phyloP scores from a whole-genome alignment of 1,140 invertebrate species.

The Nixonia krombeini region DNA sequence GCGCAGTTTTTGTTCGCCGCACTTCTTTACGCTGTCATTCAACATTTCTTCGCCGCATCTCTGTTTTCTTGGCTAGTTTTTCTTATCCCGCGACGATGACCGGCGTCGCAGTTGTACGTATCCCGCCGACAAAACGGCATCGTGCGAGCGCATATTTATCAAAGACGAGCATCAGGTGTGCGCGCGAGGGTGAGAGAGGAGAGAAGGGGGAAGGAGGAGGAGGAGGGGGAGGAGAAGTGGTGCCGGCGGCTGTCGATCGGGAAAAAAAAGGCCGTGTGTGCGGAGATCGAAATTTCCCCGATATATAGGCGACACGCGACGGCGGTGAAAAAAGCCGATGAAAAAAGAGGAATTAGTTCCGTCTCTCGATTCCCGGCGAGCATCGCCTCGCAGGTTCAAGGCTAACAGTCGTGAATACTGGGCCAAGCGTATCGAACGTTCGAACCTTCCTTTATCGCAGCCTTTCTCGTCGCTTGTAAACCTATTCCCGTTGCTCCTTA shows the following conservation, averaged over 20 bases:
- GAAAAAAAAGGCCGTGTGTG: constrained; percentile 33
- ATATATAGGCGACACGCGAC: constrained; percentile 35
- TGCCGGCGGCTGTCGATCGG: constrained; percentile 47
- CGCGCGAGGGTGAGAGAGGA: constrained; percentile 29
- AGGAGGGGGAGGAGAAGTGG: constrained; percentile 34
- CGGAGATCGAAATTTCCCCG: constrained; percentile 41
- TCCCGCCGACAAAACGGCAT: constrained; percentile 34
- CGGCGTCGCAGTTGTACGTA: too few species aligned
- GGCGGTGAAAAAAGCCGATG: constrained; percentile 23
- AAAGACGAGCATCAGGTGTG: constrained; percentile 51
- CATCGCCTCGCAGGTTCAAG: constrained; percentile 64
- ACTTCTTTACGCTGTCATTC: too few species aligned
- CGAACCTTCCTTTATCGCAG: constrained; percentile 41
- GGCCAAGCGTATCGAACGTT: constrained; percentile 56
- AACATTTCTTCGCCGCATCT: too few species aligned
- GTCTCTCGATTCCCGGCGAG: constrained; percentile 40
- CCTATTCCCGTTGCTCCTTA: constrained; percentile 17
- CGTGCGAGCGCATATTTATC: constrained; percentile 42
- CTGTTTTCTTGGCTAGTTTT: too few species aligned
- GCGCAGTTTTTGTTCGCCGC: too few species aligned
- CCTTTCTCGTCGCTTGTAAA: constrained; percentile 32
- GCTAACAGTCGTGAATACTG: constrained; percentile 61
- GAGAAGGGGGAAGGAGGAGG: constrained; percentile 27
- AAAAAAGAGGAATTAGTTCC: constrained; percentile 38
- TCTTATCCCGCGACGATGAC: too few species aligned